Conservation (phyloP, 1,140 invertebrate species). For the Lordiphosa clarofinis region DNA sequence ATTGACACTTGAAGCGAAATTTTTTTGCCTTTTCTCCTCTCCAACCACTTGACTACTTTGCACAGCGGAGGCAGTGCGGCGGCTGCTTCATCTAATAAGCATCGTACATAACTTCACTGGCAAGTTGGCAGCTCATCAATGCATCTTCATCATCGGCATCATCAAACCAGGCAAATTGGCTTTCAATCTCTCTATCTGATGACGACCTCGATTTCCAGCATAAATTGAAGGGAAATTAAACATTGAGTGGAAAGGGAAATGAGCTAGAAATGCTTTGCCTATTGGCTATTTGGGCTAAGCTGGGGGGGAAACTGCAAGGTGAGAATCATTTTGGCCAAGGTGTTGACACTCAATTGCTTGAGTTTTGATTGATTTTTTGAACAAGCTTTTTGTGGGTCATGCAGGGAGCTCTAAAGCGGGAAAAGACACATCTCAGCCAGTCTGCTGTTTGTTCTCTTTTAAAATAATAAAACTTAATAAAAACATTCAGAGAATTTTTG, state of each 20-base stretch:
- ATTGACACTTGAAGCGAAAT: slow-evolving; percentile 73
- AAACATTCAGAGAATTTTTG: no score
- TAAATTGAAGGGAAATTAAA: slow-evolving; percentile 79
- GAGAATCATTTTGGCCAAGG: slow-evolving; percentile 47
- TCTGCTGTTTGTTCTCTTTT: no score
- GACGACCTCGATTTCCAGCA: slow-evolving; percentile 59
- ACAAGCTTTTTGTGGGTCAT: slow-evolving; percentile 1
- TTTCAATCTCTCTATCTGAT: slow-evolving; percentile 25
- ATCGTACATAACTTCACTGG: slow-evolving; percentile 33
- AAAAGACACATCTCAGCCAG: no score
- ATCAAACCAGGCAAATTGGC: slow-evolving; percentile 58
- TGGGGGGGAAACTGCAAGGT: slow-evolving; percentile 52
- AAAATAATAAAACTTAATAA: no score
- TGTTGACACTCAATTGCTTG: slow-evolving; percentile 29
- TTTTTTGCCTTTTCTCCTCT: slow-evolving; percentile 56
- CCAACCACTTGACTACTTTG: slow-evolving; percentile 37
- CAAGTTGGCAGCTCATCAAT: slow-evolving; percentile 39
- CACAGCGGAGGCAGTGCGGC: slow-evolving; percentile 1
- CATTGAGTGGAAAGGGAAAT: slow-evolving; percentile 41
- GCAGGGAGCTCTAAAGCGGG: no score
- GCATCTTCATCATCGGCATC: slow-evolving; percentile 35
- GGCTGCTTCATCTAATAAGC: slow-evolving; percentile 43
- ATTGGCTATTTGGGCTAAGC: slow-evolving; percentile 24
- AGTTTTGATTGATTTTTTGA: slow-evolving; percentile 31
- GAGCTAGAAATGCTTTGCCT: slow-evolving; percentile 9